Base-by-base conservation (phyloP, 1,140 invertebrate genomes). In the Eueides isabella region DNA sequence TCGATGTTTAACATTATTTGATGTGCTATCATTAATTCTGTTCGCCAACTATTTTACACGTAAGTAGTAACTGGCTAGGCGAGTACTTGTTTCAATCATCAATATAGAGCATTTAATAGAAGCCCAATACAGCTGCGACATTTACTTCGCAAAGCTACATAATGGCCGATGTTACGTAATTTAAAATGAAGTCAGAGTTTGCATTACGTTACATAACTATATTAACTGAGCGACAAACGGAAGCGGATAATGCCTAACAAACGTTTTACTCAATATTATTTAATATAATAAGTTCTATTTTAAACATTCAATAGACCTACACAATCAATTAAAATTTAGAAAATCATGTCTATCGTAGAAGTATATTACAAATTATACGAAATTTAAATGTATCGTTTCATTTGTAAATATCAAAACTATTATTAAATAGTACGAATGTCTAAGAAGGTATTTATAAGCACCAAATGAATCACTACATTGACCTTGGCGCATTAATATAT, bases 101-200 rank as follows among this genome's bases (percentile, higher is more conserved):
- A 55, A 55, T 55, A 55, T 55, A 55, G 11, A 55, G 48, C 26
- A 55, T 55, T 55, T 78, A 78, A 78, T 75, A 77, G 72, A 79
- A 86, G 81, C 80, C 77, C 67, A 77, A 82, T 80, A 78, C 62
- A 74, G 67, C 80, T 82, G 79, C 80, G 83, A 85, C 80, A 84
- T 88, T 82, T 84, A 78, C 81, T 79, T 76, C 78, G 81, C 78
- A 77, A 75, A 72, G 78, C 79, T 80, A 84, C 80, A 82, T 85
- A 84, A 83, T 80, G 80, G 79, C 48, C 65, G 71, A 62, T 68
- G 76, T 88, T 86, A 87, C 79, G 77, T 87, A 87, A 88, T 65
- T 74, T 63, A 74, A 71, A 83, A 84, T 83, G 75, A 80, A 86
- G 86, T 83, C 77, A 85, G 68, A 83, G 81, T 83, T 82, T 81